Percentiles rank a stretch among this genome's conserved stretches.
Conservation (phyloP, 2,113 vertebrate genomes). For the Ptyas mucosa region DNA sequence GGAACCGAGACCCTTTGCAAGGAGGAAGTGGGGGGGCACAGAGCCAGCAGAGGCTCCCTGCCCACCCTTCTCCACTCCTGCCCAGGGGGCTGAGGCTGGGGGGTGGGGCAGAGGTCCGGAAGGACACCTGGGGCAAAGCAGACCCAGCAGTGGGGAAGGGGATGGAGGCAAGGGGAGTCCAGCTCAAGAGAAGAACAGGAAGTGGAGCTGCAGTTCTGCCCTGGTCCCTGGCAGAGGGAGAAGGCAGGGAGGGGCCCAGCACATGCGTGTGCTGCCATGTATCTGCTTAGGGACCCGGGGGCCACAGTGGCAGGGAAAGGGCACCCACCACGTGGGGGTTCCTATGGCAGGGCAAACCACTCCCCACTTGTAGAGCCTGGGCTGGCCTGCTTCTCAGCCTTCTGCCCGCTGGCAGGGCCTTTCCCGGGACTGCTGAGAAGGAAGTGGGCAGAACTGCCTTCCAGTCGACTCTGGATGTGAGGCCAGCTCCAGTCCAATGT, state of each 20-base stretch:
- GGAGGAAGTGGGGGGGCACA: neutral
- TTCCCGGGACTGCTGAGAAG: neutral
- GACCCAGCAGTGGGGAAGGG: no score
- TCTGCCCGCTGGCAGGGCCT: neutral
- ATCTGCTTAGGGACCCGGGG: neutral
- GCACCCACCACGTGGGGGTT: neutral
- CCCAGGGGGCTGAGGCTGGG: neutral
- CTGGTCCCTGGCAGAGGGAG: neutral
- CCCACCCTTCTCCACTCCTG: neutral
- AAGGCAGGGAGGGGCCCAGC: neutral
- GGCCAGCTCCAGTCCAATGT: neutral
- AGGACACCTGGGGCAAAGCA: neutral
- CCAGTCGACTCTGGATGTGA: neutral
- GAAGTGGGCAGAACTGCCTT: neutral
- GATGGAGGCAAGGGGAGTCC: neutral
- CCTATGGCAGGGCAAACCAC: no score
- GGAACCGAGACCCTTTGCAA: neutral
- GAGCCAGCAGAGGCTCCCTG: neutral
- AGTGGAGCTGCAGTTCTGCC: neutral
- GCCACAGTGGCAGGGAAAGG: neutral
- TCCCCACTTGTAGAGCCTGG: neutral
- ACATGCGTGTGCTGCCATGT: neutral
- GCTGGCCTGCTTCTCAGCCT: neutral
- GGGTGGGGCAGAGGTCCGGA: neutral
- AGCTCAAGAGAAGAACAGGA: conserved; percentile 31